Evolutionary conservation across 2,797 vertebrate genomes (phyloP).

Genomic region (Poeciliopsis presidionis): DNA sequence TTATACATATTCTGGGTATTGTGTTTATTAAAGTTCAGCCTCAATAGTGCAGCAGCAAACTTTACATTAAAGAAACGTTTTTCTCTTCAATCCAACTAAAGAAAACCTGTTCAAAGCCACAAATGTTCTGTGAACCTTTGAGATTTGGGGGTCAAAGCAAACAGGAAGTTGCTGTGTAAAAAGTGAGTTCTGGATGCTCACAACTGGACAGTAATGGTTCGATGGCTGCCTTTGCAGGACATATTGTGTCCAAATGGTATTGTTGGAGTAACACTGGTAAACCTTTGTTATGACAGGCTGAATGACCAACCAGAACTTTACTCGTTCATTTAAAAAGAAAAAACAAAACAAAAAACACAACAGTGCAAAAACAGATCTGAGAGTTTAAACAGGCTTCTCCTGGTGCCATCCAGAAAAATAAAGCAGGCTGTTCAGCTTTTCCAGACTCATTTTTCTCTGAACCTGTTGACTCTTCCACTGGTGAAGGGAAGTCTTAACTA

Average conservation of each 20-base stretch:
- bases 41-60: neutral
- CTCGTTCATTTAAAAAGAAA: conserved; percentile 51
- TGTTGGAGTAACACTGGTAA: conserved; percentile 33
- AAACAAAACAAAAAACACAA: conserved; percentile 23
- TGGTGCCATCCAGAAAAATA: conserved; percentile 50
- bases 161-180: neutral
- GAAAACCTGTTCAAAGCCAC: neutral
- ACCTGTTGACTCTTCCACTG: conserved; percentile 12
- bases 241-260: conserved; percentile 30
- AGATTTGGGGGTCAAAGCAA: neutral
- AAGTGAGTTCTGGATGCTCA: neutral
- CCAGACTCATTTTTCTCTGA: conserved; percentile 13
- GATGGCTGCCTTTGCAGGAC: neutral
- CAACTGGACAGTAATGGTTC: neutral
- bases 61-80: neutral
- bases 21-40: neutral
- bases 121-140: neutral
- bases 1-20: neutral
- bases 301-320: conserved; percentile 71
- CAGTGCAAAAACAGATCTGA: neutral
- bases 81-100: neutral
- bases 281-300: conserved; percentile 54
- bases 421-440: neutral
- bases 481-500: neutral
- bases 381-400: conserved; percentile 50